A percentile compares a stretch with the other conserved stretches of the same genome.
Evolutionary conservation across 1,140 invertebrate genomes (phyloP).

Genomic region (Zelostemma sp.): DNA sequence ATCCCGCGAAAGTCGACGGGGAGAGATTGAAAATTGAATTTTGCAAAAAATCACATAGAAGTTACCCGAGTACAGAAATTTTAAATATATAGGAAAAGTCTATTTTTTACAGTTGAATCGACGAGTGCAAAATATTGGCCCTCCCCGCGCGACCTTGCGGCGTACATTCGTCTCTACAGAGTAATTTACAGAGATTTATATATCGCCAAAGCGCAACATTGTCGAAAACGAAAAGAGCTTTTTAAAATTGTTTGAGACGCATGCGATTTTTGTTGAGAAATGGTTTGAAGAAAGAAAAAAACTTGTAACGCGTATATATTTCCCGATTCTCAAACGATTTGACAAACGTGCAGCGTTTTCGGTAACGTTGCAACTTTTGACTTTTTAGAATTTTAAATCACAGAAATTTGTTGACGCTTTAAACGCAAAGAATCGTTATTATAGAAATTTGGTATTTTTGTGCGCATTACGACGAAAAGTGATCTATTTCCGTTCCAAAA

Average conservation of each 20-base stretch:
- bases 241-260: neutral
- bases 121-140: neutral
- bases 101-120: slow-evolving; percentile 5
- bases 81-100: neutral
- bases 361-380: slow-evolving; percentile 18
- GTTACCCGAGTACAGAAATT: neutral
- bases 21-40: neutral
- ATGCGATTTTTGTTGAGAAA: too few relatives aligned
- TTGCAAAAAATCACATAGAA: slow-evolving; percentile 8
- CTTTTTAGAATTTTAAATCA: slow-evolving; percentile 37
- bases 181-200: slow-evolving; percentile 3
- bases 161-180: neutral
- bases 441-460: slow-evolving; percentile 39
- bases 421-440: slow-evolving; percentile 28
- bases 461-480: slow-evolving; percentile 12
- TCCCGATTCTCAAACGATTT: neutral
- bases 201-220: neutral
- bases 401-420: slow-evolving; percentile 19
- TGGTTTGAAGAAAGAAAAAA: too few relatives aligned
- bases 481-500: slow-evolving; percentile 26
- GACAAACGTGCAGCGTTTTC: slow-evolving; percentile 12
- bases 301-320: too few relatives aligned
- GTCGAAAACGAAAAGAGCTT: neutral
- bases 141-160: neutral
- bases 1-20: slow-evolving; percentile 6